Conservation (phyloP, 2,888 invertebrate genomes). For the Proisotoma minuta region DNA sequence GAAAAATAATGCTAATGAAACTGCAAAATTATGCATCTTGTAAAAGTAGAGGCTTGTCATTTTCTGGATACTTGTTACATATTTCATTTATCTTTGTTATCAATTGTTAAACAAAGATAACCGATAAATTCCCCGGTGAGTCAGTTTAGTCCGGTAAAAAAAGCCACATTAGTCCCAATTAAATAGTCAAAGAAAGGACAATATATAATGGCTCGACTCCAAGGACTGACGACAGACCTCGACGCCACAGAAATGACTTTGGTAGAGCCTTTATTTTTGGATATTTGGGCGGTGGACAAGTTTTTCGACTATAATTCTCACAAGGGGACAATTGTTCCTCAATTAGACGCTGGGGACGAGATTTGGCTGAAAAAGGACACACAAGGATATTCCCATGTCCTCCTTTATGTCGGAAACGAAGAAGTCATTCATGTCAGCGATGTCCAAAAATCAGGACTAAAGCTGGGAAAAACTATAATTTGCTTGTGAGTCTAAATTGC, state of each 20-base stretch:
- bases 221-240: background rate
- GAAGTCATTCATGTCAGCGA: conserved; percentile 19
- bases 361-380: conserved; percentile 18
- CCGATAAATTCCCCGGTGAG: too few species aligned
- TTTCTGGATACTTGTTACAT: too few species aligned
- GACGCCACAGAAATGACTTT: background rate
- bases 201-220: background rate
- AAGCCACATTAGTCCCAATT: too few species aligned
- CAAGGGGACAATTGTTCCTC: background rate
- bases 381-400: conserved; percentile 19
- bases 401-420: conserved; percentile 16
- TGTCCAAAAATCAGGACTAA: conserved; percentile 13
- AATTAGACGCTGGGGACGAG: conserved; percentile 13
- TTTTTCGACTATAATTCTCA: conserved; percentile 4
- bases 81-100: too few species aligned
- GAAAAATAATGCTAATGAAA: too few species aligned
- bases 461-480: conserved; percentile 18
- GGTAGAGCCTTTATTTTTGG: conserved; percentile 11
- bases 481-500: background rate
- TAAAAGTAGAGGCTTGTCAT: too few species aligned
- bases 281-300: conserved; percentile 20
- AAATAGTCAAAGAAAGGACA: too few species aligned
- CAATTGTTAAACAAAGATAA: too few species aligned
- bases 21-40: too few species aligned
- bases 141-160: too few species aligned